These are phyloP conservation scores for Parnassius smintheus DNA, from an alignment of 2,888 invertebrate genomes.

Conservation along the genomic window DNA sequence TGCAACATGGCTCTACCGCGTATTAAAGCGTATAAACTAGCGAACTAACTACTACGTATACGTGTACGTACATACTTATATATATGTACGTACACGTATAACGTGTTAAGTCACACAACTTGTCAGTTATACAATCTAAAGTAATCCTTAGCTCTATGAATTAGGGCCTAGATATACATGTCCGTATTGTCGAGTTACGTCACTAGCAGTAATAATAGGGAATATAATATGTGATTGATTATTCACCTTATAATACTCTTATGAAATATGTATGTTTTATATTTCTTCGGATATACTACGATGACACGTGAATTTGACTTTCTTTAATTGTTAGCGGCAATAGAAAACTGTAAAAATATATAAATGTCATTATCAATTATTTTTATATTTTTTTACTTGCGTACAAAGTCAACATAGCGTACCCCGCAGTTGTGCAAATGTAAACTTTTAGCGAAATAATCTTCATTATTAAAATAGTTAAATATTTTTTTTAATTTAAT, in stretches of 20 bases:
- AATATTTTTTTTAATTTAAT: too few species aligned
- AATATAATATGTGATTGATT: constrained; percentile 10
- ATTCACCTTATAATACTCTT: constrained; percentile 15
- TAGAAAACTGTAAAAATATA: too few species aligned
- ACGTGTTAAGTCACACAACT: constrained; percentile 39
- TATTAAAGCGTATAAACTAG: constrained; percentile 42
- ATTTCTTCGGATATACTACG: not conserved
- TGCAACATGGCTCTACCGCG: too few species aligned
- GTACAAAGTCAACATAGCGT: too few species aligned
- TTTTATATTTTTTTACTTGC: too few species aligned
- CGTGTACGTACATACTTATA: too few species aligned
- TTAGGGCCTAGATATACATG: constrained; percentile 10
- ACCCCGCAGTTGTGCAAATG: too few species aligned
- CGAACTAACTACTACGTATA: constrained; percentile 61
- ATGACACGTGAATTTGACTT: not conserved
- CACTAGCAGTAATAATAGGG: constrained; percentile 2
- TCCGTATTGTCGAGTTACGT: not conserved
- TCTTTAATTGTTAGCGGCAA: too few species aligned
- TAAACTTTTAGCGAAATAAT: too few species aligned
- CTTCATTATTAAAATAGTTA: too few species aligned
- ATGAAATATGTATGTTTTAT: too few species aligned
- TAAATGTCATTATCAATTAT: too few species aligned
- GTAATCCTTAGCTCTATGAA: constrained; percentile 19
- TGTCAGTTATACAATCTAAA: constrained; percentile 31
- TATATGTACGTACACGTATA: constrained; percentile 34